Conservation (phyloP, 2,888 invertebrate genomes). For the Cryptops parisi region DNA sequence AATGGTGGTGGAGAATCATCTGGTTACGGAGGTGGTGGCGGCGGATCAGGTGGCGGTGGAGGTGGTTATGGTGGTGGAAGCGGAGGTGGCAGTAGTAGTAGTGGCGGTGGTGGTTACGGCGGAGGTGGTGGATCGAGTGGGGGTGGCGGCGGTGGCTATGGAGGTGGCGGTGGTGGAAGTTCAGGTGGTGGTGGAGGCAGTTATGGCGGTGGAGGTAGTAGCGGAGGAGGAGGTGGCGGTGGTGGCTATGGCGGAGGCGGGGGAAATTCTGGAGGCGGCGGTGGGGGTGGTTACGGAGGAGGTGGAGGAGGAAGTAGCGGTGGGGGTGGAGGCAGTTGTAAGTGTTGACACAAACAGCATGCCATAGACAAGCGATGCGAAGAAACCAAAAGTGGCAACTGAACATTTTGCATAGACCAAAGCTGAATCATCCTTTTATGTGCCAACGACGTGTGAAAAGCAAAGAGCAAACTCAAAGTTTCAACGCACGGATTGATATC, state of each 20-base stretch:
- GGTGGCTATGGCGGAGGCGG: neutral
- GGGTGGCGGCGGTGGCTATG: conserved; percentile 4
- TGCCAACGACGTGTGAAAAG: no score
- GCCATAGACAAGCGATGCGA: no score
- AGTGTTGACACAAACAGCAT: no score
- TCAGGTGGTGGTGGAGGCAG: conserved; percentile 1
- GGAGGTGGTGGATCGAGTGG: neutral
- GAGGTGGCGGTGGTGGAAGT: conserved; percentile 7
- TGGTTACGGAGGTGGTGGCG: neutral
- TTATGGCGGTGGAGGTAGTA: neutral
- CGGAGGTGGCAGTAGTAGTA: neutral
- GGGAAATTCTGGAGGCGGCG: neutral
- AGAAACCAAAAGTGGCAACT: no score
- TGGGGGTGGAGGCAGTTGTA: neutral
- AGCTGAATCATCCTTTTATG: no score
- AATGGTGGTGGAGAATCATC: neutral
- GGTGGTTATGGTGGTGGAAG: conserved; percentile 3
- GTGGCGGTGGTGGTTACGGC: neutral
- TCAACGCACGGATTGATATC: no score
- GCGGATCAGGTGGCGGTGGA: neutral
- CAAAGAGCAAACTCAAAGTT: no score
- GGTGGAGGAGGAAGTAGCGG: neutral
- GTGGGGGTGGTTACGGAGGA: neutral
- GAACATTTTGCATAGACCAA: no score
- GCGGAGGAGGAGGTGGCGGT: neutral